Evolutionary conservation across 2,113 vertebrate genomes (phyloP), one percentile per base, ranked within the genome.

Genomic region (Puffinus mauretanicus): DNA sequence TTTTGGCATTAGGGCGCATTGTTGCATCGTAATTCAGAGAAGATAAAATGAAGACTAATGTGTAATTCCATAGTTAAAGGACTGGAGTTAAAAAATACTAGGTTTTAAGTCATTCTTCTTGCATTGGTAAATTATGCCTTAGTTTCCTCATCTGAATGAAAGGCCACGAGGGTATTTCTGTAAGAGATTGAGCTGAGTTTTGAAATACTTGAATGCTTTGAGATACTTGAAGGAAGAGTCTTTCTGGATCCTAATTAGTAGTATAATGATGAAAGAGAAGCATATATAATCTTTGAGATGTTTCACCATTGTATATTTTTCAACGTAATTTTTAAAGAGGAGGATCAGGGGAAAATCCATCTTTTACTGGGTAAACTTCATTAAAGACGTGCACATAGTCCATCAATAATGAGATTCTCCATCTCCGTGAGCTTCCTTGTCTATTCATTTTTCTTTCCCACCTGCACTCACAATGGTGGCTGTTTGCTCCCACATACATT

Each of bases 361-460:
- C 75, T 95, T 93, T 96, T 91, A 91, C 84, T 93, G 67, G n/a
- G 60, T 91, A 91, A 96, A 93, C 94, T 96, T 97, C 78, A 83
- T 69, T 85, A 96, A 97, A 92, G 69, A 67, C 40, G 16, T 26
- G 65, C 88, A 95, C 84, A 94, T 42, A 94, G 75, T 80, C 86
- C 47, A 46, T 93, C 81, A 91, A 67, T 97, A 97, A 98, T 94
- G 94, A 98, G 93, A 95, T 96, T 96, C 97, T 95, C 87, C 22
- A 0, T 92, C 90, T 98, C 51, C 82, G 24, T 79, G 87, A 96
- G 90, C 96, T 90, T 93, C 96, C 96, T 98, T 98, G 98, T 98
- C 96, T 95, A 98, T 98, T 98, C 98, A 98, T 98, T 79, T 94
- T 95, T 91, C 95, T 97, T 97, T 97, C 98, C 98, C 98, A 98